phyloP scores from a whole-genome alignment of 2,888 invertebrate genomes.

The Strigamia transsilvanica region DNA sequence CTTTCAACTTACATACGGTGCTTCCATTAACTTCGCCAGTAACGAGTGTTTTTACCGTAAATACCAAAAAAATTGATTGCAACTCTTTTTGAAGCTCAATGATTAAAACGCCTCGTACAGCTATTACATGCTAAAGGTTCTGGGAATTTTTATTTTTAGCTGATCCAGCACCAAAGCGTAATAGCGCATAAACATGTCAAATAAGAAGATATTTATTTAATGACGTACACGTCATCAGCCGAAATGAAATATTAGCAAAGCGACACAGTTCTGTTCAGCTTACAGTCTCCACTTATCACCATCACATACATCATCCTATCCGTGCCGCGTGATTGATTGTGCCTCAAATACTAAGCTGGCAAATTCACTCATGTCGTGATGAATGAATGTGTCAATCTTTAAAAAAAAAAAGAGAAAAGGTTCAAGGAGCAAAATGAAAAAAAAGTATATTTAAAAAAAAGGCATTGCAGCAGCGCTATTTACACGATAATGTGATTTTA shows the following conservation, averaged over 20 bases:
- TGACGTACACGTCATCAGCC: constrained; percentile 40
- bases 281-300: constrained; percentile 49
- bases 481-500: background rate
- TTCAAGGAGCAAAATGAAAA: background rate
- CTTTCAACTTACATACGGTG: constrained; percentile 15
- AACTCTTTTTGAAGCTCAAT: background rate
- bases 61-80: background rate
- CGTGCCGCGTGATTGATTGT: constrained; percentile 48
- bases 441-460: background rate
- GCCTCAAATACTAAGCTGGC: constrained; percentile 49
- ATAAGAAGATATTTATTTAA: constrained; percentile 37
- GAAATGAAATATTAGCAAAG: constrained; percentile 46
- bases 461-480: background rate
- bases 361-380: constrained; percentile 49
- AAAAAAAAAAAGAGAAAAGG: constrained; percentile 5
- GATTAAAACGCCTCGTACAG: background rate
- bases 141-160: constrained; percentile 34
- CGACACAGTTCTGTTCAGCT: constrained; percentile 47
- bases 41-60: background rate
- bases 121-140: background rate
- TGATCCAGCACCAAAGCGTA: constrained; percentile 18
- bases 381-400: constrained; percentile 48
- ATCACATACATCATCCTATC: constrained; percentile 46
- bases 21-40: constrained; percentile 20
- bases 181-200: constrained; percentile 41